Percentiles rank a stretch among this genome's conserved stretches.
Conservation (phyloP, 2,113 vertebrate genomes). For the Vulpes ferrilata region DNA sequence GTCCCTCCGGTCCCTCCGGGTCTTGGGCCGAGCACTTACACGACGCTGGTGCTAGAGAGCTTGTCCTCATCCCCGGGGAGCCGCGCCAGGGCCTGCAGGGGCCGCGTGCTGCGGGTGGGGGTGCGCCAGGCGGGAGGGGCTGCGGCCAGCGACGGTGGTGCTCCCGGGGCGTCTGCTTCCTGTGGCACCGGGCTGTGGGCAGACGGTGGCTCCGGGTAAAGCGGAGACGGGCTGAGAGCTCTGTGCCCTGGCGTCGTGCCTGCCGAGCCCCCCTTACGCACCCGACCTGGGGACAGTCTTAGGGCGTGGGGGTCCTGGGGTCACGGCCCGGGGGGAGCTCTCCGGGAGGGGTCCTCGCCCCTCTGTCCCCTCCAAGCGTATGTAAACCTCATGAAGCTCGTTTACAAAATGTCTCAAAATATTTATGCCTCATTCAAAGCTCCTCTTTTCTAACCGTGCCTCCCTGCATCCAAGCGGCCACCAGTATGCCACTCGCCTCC, state of each 20-base stretch:
- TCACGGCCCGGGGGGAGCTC: too few species aligned
- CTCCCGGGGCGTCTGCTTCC: too few species aligned
- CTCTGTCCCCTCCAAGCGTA: background rate
- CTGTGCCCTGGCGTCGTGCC: rapidly evolving
- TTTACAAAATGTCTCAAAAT: conserved; percentile 40
- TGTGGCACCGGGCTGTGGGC: rapidly evolving
- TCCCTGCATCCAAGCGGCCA: background rate
- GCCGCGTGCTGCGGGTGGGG: too few species aligned
- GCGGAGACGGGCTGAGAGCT: background rate
- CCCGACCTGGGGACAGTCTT: too few species aligned
- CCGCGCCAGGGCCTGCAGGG: too few species aligned
- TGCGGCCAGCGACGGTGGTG: rapidly evolving
- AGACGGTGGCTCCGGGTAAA: background rate
- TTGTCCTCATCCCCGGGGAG: background rate
- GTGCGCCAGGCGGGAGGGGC: background rate
- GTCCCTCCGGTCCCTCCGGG: background rate
- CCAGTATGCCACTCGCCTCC: background rate
- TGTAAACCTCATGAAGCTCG: background rate
- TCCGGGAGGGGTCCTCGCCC: background rate
- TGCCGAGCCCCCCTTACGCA: rapidly evolving
- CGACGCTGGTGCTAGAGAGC: rapidly evolving
- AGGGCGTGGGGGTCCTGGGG: too few species aligned
- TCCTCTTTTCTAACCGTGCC: background rate
- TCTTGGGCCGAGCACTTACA: background rate
- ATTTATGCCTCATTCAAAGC: background rate